Percentiles rank a stretch among this genome's conserved stretches.
phyloP scores from a whole-genome alignment of 2,113 vertebrate genomes.

The Gymnogyps californianus region DNA sequence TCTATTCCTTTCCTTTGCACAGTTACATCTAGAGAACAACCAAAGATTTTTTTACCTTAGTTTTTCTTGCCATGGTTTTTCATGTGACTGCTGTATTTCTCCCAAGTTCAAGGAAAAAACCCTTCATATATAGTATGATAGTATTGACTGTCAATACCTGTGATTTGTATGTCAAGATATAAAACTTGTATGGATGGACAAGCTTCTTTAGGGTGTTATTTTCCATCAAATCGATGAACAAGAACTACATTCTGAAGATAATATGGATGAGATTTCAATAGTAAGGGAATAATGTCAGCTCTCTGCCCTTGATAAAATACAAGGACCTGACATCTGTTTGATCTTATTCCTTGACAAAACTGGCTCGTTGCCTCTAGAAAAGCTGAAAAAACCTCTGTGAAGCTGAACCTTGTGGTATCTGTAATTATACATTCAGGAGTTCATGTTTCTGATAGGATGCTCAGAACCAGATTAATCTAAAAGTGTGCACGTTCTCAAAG shows the following conservation, averaged over 20 bases:
- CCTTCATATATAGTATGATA: background rate
- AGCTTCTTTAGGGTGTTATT: background rate
- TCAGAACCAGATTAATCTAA: background rate
- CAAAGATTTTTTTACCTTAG: background rate
- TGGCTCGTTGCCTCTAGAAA: background rate
- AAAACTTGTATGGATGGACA: background rate
- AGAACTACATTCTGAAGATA: background rate
- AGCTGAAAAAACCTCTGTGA: background rate
- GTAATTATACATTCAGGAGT: background rate
- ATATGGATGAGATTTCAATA: background rate
- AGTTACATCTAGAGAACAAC: background rate
- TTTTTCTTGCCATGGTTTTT: background rate
- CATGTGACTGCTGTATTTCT: background rate
- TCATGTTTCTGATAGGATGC: background rate
- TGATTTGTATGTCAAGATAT: background rate
- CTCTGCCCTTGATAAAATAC: background rate
- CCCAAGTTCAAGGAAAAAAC: background rate
- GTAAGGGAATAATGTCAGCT: background rate
- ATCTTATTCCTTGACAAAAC: background rate
- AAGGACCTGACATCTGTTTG: background rate
- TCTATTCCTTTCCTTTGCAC: background rate
- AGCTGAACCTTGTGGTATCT: background rate
- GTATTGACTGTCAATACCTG: background rate
- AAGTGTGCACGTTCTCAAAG: background rate
- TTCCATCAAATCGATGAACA: background rate